Evolutionary conservation across 2,113 vertebrate species (phyloP).

Genomic region (Picathartes gymnocephalus): DNA sequence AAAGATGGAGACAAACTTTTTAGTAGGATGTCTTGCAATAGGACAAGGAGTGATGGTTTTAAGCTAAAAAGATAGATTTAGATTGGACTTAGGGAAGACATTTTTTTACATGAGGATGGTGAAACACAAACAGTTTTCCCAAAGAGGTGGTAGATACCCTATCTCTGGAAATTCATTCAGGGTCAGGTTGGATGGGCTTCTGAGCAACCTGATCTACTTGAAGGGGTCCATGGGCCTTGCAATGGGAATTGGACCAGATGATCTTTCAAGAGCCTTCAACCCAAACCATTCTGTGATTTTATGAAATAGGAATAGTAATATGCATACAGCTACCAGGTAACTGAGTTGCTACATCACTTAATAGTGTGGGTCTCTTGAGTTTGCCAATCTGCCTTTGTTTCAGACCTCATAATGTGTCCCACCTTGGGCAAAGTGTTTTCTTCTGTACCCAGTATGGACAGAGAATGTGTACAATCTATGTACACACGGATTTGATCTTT

Average conservation of each 20-base stretch:
- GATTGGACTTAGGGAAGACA: background rate
- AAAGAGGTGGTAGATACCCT: background rate
- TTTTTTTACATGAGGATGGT: background rate
- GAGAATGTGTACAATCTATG: fast-evolving
- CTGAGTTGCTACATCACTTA: background rate
- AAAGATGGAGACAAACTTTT: background rate
- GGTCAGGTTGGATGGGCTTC: background rate
- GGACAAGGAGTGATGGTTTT: background rate
- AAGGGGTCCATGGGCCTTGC: background rate
- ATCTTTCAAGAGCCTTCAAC: background rate
- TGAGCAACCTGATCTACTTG: background rate
- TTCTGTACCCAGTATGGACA: background rate
- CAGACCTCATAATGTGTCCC: background rate
- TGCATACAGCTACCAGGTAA: background rate
- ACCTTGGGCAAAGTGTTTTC: background rate
- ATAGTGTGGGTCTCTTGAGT: background rate
- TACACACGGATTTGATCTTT: background rate
- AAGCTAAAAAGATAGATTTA: background rate
- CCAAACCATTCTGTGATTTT: background rate
- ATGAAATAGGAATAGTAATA: background rate
- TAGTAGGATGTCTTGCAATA: background rate
- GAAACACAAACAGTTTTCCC: background rate
- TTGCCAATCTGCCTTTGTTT: background rate
- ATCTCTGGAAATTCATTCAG: background rate
- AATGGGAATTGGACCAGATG: background rate